These are phyloP conservation scores for Subacronicta megacephala DNA, from an alignment of 2,888 invertebrate species.

Conservation along the genomic window DNA sequence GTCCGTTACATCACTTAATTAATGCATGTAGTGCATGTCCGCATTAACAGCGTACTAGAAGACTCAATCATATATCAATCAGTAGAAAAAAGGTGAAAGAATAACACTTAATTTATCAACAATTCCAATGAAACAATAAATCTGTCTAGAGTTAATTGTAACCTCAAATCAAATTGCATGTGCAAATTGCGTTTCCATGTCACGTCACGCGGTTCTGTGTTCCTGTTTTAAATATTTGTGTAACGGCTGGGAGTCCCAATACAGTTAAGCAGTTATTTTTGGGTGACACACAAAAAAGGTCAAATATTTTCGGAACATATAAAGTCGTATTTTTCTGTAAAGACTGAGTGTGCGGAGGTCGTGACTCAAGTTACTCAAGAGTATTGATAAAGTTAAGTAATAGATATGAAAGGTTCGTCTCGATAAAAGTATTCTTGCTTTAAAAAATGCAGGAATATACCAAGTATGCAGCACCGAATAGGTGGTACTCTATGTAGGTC, in stretches of 20 bases:
- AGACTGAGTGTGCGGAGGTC: constrained; percentile 34
- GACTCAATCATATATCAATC: constrained; percentile 40
- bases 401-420: constrained; percentile 6
- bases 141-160: constrained; percentile 36
- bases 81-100: constrained; percentile 23
- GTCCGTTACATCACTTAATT: constrained; percentile 50
- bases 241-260: constrained; percentile 51
- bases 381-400: constrained; percentile 24
- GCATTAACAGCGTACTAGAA: constrained; percentile 27
- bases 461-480: too few species aligned
- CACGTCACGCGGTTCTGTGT: constrained; percentile 41
- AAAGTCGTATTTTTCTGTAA: constrained; percentile 16
- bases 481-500: too few species aligned
- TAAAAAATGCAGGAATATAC: too few species aligned
- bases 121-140: constrained; percentile 35
- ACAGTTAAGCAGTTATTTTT: constrained; percentile 17
- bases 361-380: constrained; percentile 6
- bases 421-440: too few species aligned
- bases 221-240: constrained; percentile 64
- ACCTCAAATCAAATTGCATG: constrained; percentile 56
- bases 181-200: constrained; percentile 66
- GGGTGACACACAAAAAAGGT: constrained; percentile 26
- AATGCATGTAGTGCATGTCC: constrained; percentile 39
- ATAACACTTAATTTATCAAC: constrained; percentile 17
- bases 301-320: constrained; percentile 18